Percentiles rank a stretch among this genome's conserved stretches.
Evolutionary conservation across 2,113 vertebrate species (phyloP).

Genomic region (zebrafish (Danio rerio)): DNA sequence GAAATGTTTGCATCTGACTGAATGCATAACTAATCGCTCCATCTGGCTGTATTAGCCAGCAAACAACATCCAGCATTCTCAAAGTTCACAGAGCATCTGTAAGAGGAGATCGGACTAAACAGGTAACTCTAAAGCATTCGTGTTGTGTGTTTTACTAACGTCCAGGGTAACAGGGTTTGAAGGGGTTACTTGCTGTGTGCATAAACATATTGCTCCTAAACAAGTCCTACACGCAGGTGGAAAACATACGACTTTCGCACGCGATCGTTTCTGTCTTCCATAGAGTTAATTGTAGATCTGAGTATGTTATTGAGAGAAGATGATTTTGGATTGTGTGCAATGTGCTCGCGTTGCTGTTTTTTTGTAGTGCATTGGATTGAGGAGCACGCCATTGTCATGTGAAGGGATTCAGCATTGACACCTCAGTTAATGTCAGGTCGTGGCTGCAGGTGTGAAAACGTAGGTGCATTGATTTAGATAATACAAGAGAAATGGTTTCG

Average conservation of each 20-base stretch:
- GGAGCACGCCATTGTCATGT: conserved; percentile 3
- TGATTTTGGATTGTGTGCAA: not conserved
- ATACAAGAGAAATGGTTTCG: too few species aligned
- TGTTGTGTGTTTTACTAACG: not conserved
- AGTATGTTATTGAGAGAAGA: too few species aligned
- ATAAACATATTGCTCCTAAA: not conserved
- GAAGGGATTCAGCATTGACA: not conserved
- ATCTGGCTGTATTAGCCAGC: conserved; percentile 37
- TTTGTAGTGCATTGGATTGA: not conserved
- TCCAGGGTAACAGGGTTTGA: conserved; percentile 6
- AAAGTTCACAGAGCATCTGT: conserved; percentile 24
- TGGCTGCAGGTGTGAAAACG: not conserved
- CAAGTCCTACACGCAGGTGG: not conserved
- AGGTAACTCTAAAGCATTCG: conserved; percentile 32
- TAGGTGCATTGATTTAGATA: conserved; percentile 1
- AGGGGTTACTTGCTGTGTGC: not conserved
- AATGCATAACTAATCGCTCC: conserved; percentile 53
- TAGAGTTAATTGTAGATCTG: not conserved
- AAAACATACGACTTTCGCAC: not conserved
- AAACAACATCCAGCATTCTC: conserved; percentile 31
- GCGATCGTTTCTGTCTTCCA: not conserved
- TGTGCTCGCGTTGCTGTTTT: not conserved
- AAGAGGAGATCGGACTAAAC: conserved; percentile 11
- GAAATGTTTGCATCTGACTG: conserved; percentile 51
- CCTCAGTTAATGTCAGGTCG: not conserved